Percentiles rank a stretch among this genome's conserved stretches.
Evolutionary conservation across 1,140 invertebrate species (phyloP).

Genomic region (Ips nitidus): DNA sequence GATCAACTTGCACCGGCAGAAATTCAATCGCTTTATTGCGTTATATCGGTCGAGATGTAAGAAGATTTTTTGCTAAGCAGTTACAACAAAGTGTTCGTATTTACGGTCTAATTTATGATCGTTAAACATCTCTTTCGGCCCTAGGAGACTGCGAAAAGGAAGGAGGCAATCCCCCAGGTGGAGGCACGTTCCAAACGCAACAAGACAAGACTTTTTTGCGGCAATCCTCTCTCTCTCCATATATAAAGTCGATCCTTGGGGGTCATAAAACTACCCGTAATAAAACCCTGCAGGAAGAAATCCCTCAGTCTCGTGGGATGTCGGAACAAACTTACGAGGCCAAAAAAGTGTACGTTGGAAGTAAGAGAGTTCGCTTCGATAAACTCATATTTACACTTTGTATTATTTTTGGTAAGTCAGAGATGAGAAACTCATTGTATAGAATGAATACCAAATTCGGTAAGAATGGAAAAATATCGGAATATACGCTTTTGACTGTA

Average conservation of each 20-base stretch:
- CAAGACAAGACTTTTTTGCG: neutral
- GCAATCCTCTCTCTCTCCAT: neutral
- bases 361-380: neutral
- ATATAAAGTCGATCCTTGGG: neutral
- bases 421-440: too few species aligned
- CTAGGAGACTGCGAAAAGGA: neutral
- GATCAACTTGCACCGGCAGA: neutral
- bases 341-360: neutral
- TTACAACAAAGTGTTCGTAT: too few species aligned
- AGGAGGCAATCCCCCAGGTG: neutral
- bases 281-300: slow-evolving; percentile 7
- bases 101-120: too few species aligned
- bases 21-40: too few species aligned
- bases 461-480: too few species aligned
- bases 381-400: neutral
- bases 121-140: too few species aligned
- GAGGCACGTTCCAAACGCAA: neutral
- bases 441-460: too few species aligned
- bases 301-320: slow-evolving; percentile 4
- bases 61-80: too few species aligned
- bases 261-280: slow-evolving; percentile 11
- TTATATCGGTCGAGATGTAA: too few species aligned
- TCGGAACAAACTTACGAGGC: neutral
- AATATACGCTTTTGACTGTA: too few species aligned
- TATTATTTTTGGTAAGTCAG: neutral